Percentiles rank a stretch among this genome's conserved stretches.
Evolutionary conservation across 2,888 invertebrate species (phyloP).

Genomic region (Caenorhabditis doughertyi): DNA sequence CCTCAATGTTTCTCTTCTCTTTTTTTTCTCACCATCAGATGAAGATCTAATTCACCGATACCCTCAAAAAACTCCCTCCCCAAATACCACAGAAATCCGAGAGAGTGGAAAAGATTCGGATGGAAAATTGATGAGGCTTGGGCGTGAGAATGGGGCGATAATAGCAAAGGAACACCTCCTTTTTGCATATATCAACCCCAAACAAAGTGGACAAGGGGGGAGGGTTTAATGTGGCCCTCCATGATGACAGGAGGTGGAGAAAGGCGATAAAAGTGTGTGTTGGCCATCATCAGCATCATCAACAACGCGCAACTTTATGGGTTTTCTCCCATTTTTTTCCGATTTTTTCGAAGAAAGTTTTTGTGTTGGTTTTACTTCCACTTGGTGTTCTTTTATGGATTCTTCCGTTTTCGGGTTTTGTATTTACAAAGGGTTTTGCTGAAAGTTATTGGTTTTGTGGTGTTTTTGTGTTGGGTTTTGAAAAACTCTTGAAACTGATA

Average conservation of each 20-base stretch:
- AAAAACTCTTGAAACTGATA: too few relatives aligned
- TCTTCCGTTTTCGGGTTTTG: too few relatives aligned
- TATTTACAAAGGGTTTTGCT: too few relatives aligned
- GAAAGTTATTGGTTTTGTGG: too few relatives aligned
- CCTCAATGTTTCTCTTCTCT: constrained; percentile 8
- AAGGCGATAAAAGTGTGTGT: constrained; percentile 39
- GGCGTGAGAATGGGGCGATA: constrained; percentile 48
- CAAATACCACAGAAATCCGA: not conserved
- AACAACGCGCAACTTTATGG: constrained; percentile 8
- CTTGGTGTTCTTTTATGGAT: too few relatives aligned
- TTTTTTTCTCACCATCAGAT: not conserved
- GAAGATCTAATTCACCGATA: constrained; percentile 30
- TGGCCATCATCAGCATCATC: constrained; percentile 31
- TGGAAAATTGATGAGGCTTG: constrained; percentile 49
- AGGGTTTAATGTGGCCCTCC: constrained; percentile 2
- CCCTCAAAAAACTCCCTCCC: constrained; percentile 19
- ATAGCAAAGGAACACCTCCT: constrained; percentile 37
- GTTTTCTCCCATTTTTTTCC: not conserved
- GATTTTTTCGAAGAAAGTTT: not conserved
- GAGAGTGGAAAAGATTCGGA: constrained; percentile 1
- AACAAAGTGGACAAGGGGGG: constrained; percentile 37
- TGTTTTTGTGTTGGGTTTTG: too few relatives aligned
- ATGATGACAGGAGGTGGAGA: constrained; percentile 19
- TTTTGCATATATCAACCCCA: constrained; percentile 35
- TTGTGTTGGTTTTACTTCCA: too few relatives aligned